A percentile compares a stretch with the other conserved stretches of the same genome.
Conservation (phyloP, 2,113 vertebrate genomes). For the Hypocryptadius cinnamomeus region DNA sequence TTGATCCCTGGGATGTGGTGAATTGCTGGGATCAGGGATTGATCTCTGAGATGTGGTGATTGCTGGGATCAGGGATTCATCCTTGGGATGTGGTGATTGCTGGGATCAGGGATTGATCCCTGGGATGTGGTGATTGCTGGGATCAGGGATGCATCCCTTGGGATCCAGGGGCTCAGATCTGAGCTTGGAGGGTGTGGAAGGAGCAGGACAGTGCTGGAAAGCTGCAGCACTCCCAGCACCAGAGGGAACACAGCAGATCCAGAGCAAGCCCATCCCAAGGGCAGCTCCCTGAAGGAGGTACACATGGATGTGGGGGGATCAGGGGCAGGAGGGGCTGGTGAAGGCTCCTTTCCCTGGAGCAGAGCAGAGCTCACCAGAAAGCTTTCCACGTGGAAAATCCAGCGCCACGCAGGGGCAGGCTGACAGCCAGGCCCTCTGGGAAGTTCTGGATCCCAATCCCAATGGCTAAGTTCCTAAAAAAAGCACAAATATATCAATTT, state of each 20-base stretch:
- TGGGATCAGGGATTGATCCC: too few relatives aligned
- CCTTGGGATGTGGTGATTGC: too few relatives aligned
- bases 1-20: not conserved
- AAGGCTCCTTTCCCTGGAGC: fast-evolving
- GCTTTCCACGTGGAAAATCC: conserved; percentile 87
- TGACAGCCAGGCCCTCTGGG: conserved; percentile 94
- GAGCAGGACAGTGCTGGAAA: not conserved
- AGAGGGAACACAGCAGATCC: not conserved
- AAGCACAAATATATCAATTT: not conserved
- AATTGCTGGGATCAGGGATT: fast-evolving
- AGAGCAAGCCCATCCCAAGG: not conserved
- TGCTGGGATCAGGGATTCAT: not conserved
- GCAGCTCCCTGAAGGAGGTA: fast-evolving
- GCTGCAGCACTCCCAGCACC: not conserved
- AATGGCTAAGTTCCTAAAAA: conserved; percentile 85
- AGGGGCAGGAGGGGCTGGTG: not conserved
- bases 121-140: not conserved
- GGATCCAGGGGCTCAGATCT: not conserved
- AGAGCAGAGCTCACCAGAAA: conserved; percentile 80
- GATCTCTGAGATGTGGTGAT: not conserved
- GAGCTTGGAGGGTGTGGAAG: not conserved
- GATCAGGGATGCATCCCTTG: not conserved
- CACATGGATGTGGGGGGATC: fast-evolving
- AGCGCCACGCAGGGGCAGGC: conserved; percentile 83
- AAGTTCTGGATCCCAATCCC: conserved; percentile 98